Percentiles rank a stretch among this genome's conserved stretches.
phyloP scores from a whole-genome alignment of 2,797 vertebrate species.

The Pseudomugil tenellus region DNA sequence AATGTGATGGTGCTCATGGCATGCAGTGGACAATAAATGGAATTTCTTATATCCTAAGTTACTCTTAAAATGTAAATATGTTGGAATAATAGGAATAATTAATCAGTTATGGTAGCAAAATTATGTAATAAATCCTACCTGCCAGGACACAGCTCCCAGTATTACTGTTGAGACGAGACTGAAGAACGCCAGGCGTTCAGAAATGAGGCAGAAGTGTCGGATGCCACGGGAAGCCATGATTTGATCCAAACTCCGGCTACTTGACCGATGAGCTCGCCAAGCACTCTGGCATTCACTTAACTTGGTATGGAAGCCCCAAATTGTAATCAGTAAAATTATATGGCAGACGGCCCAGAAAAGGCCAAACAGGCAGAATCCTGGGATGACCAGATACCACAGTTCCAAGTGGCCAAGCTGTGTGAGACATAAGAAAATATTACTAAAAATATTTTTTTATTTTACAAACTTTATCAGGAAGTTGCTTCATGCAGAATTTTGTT shows the following conservation, averaged over 20 bases:
- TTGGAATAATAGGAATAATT: neutral
- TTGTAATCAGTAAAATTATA: slow-evolving; percentile 92
- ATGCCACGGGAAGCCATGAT: slow-evolving; percentile 98
- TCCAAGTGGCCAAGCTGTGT: slow-evolving; percentile 83
- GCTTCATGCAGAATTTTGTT: neutral
- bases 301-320: slow-evolving; percentile 98
- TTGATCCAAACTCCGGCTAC: slow-evolving; percentile 89
- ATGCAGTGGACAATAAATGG: neutral
- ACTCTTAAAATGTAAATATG: slow-evolving; percentile 1
- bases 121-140: slow-evolving; percentile 84
- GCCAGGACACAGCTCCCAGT: slow-evolving; percentile 94
- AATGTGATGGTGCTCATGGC: neutral
- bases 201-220: slow-evolving; percentile 98
- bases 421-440: slow-evolving; percentile 17
- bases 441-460: neutral
- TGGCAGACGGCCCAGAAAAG: slow-evolving; percentile 97
- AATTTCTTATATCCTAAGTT: neutral
- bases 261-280: slow-evolving; percentile 85
- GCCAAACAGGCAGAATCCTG: slow-evolving; percentile 95
- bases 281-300: slow-evolving; percentile 93
- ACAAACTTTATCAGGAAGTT: neutral
- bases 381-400: slow-evolving; percentile 97
- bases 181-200: slow-evolving; percentile 94
- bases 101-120: neutral
- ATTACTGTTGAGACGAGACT: slow-evolving; percentile 90